Evolutionary conservation across 2,113 vertebrate genomes (phyloP).

Genomic region (Lanius collurio): DNA sequence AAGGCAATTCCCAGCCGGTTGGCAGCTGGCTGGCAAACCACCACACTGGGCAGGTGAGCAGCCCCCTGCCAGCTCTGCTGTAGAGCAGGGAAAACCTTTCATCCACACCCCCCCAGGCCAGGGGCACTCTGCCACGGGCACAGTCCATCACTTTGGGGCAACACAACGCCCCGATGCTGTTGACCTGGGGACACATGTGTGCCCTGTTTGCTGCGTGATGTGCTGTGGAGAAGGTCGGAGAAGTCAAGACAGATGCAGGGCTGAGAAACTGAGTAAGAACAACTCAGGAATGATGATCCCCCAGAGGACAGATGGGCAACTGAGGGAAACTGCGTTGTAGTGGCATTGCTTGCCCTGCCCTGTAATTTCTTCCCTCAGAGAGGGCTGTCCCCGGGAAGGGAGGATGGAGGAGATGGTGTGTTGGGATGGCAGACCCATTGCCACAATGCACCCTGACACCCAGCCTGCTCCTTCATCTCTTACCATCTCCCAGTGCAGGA

Average conservation of each 20-base stretch:
- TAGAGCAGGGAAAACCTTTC: neutral
- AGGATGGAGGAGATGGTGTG: neutral
- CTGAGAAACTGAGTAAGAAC: neutral
- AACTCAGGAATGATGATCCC: neutral
- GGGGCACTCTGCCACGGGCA: accelerated
- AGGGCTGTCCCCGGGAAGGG: neutral
- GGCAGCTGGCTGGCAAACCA: neutral
- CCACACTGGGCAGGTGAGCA: neutral
- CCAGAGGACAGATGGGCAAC: neutral
- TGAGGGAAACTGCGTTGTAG: neutral
- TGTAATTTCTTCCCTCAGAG: neutral
- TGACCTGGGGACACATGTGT: accelerated
- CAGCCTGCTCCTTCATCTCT: neutral
- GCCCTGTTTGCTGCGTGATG: accelerated
- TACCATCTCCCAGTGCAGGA: neutral
- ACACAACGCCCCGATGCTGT: accelerated
- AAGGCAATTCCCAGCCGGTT: neutral
- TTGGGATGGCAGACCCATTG: neutral
- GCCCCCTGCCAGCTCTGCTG: neutral
- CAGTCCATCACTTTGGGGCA: neutral
- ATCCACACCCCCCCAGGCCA: neutral
- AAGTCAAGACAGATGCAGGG: accelerated
- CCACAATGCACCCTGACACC: accelerated
- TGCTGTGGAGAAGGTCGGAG: neutral
- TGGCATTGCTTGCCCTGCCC: neutral